Percentiles rank a stretch among this genome's conserved stretches.
Conservation (phyloP, 2,888 invertebrate genomes). For the Drosophila ustulata region DNA sequence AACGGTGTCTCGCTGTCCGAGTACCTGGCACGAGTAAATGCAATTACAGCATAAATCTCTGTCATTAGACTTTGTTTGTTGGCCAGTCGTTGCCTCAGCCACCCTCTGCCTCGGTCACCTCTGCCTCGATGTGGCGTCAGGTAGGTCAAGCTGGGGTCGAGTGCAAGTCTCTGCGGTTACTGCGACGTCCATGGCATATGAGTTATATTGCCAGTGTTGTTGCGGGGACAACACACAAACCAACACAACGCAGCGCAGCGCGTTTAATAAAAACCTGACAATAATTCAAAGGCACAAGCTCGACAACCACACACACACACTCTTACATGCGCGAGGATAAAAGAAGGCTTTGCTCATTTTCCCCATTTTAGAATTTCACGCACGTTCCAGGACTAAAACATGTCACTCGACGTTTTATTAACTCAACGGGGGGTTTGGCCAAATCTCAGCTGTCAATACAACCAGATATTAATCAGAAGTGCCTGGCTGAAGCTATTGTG, state of each 20-base stretch:
- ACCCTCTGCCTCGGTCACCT: neutral
- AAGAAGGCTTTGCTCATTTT: constrained; percentile 49
- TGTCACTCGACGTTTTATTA: constrained; percentile 77
- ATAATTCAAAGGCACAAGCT: constrained; percentile 55
- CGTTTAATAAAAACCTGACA: constrained; percentile 67
- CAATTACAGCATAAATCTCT: constrained; percentile 78
- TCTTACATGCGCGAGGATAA: constrained; percentile 27
- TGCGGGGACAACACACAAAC: constrained; percentile 14
- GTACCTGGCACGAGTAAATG: constrained; percentile 60
- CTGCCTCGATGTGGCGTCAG: constrained; percentile 11
- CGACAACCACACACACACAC: constrained; percentile 12
- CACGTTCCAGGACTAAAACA: constrained; percentile 71
- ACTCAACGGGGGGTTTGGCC: constrained; percentile 54
- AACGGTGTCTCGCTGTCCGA: constrained; percentile 7
- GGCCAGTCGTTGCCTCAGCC: constrained; percentile 31
- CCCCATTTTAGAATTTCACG: constrained; percentile 48
- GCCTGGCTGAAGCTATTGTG: constrained; percentile 50
- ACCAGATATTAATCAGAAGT: constrained; percentile 75
- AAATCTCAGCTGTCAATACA: constrained; percentile 78
- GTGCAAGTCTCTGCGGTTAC: constrained; percentile 51
- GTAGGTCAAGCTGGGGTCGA: constrained; percentile 41
- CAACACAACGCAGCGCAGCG: constrained; percentile 29
- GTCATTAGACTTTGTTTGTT: constrained; percentile 80
- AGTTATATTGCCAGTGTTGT: constrained; percentile 54
- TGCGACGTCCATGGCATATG: constrained; percentile 59